Evolutionary conservation across 2,113 vertebrate species (phyloP), one percentile per base, ranked within the genome.

Genomic region (Sapayoa aenigma): DNA sequence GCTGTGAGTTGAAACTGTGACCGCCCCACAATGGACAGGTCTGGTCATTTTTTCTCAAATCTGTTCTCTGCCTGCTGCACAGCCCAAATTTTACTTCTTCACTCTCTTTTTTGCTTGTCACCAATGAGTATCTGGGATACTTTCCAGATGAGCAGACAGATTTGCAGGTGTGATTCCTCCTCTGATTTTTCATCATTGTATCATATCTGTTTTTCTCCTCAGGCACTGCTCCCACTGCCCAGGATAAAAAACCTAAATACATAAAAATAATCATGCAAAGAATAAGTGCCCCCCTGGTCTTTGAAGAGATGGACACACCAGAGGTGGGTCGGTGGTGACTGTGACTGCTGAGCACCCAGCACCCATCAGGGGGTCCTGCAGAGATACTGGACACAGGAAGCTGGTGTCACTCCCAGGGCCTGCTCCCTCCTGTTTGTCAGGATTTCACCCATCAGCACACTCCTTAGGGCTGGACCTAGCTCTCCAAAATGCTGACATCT

Each of bases 141-240:
- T 79, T 87, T 91, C 59, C 83, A 95, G 74, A 79, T 49, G 50
- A 95, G 73, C 63, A 81, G 58, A 49, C 30, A 93, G 55, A 69
- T 87, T 56, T 93, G 60, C 74, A 91, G 72, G 75, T 96, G 23
- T 88, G 84, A 72, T 78, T 94, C 67, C 18, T 93, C 58, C 62
- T 69, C 74, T 85, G 79, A 66, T 77, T 91, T 81, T 93, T 65
- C 46, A 71, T 74, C 41, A 52, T 65, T 63, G 18, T 2, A 0
- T 83, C 63, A 59, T 16, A 86, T 49, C 82, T 71, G 39, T 50
- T 55, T 84, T 86, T 55, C 35, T 86, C 27, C 44, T 33, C 50
- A 39, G 41, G 52, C 75, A 74, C 30, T 4, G 3, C 56, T 94
- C 62, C 66, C 67, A 41, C 28, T 35, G 66, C 46, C n/a, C 41